Conservation (phyloP, 2,888 invertebrate genomes). For the Muscina levida region DNA sequence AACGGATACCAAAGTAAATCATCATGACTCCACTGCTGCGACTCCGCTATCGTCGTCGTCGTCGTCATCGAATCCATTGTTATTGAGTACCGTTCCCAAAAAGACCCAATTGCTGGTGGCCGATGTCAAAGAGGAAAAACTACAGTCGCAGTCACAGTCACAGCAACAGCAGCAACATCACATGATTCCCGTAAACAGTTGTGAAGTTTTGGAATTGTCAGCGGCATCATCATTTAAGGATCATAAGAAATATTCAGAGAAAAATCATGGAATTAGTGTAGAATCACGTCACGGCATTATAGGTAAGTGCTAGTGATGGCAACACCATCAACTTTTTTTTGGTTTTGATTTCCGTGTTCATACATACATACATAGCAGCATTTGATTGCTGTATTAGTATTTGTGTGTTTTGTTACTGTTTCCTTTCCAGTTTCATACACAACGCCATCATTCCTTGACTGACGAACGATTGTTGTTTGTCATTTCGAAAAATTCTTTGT, state of each 20-base stretch:
- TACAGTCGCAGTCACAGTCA: slow-evolving; percentile 14
- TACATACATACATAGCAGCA: background rate
- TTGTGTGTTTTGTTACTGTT: too few species aligned
- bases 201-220: slow-evolving; percentile 41
- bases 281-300: slow-evolving; percentile 76
- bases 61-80: slow-evolving; percentile 58
- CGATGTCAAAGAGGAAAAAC: slow-evolving; percentile 58
- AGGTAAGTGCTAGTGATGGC: slow-evolving; percentile 67
- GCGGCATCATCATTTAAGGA: slow-evolving; percentile 60
- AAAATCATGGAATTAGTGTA: slow-evolving; percentile 73
- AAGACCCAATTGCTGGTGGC: slow-evolving; percentile 66
- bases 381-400: slow-evolving; percentile 9
- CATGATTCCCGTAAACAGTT: slow-evolving; percentile 36
- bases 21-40: slow-evolving; percentile 27
- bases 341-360: background rate
- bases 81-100: slow-evolving; percentile 52
- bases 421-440: too few species aligned
- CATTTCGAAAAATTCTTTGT: too few species aligned
- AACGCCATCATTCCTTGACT: too few species aligned
- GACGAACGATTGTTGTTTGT: too few species aligned
- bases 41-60: slow-evolving; percentile 43
- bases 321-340: background rate
- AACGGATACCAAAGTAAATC: slow-evolving; percentile 11
- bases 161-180: slow-evolving; percentile 43
- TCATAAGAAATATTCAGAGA: slow-evolving; percentile 72